Conservation (phyloP, 2,888 invertebrate species). For the Eilema sororculum region DNA sequence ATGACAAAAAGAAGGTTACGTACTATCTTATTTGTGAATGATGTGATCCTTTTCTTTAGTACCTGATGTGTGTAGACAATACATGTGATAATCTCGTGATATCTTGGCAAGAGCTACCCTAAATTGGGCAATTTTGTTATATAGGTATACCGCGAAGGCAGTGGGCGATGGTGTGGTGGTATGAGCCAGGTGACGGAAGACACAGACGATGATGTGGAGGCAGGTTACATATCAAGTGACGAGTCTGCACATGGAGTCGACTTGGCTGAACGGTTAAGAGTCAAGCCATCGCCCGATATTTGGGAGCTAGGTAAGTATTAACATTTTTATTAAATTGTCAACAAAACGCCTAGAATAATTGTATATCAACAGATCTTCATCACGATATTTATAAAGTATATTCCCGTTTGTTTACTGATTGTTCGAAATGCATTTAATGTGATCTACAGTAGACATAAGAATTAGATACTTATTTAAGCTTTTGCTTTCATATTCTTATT, state of each 20-base stretch:
- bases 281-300: conserved; percentile 81
- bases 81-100: not conserved
- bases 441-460: not conserved
- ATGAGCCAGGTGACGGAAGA: conserved; percentile 78
- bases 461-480: not conserved
- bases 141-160: conserved; percentile 73
- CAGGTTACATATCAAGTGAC: conserved; percentile 85
- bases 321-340: not conserved
- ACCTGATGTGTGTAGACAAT: not conserved
- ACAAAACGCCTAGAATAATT: not conserved
- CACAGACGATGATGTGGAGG: conserved; percentile 77
- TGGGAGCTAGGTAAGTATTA: conserved; percentile 76
- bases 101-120: not conserved
- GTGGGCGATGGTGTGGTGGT: conserved; percentile 76
- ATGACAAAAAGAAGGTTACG: conserved; percentile 63
- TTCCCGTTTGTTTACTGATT: not conserved
- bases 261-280: conserved; percentile 76
- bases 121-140: conserved; percentile 15
- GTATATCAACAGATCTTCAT: not conserved
- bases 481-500: not conserved
- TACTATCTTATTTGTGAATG: conserved; percentile 17
- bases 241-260: conserved; percentile 82
- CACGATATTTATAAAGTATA: not conserved
- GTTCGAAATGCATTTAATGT: not conserved
- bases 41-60: conserved; percentile 6